Evolutionary conservation across 1,140 invertebrate species (phyloP).

Genomic region (Drosophila seguyi): DNA sequence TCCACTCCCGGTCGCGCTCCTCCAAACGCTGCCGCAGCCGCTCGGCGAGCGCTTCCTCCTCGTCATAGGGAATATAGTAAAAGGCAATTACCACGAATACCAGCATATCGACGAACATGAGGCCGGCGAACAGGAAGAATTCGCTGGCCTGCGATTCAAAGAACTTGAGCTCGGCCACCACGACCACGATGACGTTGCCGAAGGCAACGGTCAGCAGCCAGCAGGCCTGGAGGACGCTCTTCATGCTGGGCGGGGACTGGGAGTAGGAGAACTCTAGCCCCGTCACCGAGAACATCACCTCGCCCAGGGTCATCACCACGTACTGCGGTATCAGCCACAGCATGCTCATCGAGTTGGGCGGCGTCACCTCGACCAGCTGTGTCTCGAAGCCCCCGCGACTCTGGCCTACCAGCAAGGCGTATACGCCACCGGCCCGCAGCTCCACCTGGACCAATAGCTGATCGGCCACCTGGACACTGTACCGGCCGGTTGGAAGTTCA

Average conservation of each 20-base stretch:
- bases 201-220: slow-evolving; percentile 97
- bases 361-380: slow-evolving; percentile 86
- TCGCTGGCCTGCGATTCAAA: slow-evolving; percentile 87
- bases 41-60: slow-evolving; percentile 23
- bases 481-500: slow-evolving; percentile 52
- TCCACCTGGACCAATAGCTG: slow-evolving; percentile 12
- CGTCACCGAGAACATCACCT: slow-evolving; percentile 95
- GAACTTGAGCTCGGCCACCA: slow-evolving; percentile 88
- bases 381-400: slow-evolving; percentile 17
- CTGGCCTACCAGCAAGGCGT: slow-evolving; percentile 86
- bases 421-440: slow-evolving; percentile 86
- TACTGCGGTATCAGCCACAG: slow-evolving; percentile 95
- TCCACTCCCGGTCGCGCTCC: slow-evolving; percentile 13
- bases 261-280: slow-evolving; percentile 96
- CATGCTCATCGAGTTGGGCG: slow-evolving; percentile 91
- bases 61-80: slow-evolving; percentile 87
- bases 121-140: slow-evolving; percentile 93
- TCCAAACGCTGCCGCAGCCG: background rate
- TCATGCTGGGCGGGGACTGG: slow-evolving; percentile 95
- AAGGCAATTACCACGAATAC: slow-evolving; percentile 92
- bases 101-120: slow-evolving; percentile 93
- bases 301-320: slow-evolving; percentile 92
- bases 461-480: slow-evolving; percentile 22
- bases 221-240: slow-evolving; percentile 94
- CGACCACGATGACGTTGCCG: slow-evolving; percentile 96